These are phyloP conservation scores for Pachycephus smyrnensis DNA, from an alignment of 2,888 invertebrate species.

Conservation along the genomic window DNA sequence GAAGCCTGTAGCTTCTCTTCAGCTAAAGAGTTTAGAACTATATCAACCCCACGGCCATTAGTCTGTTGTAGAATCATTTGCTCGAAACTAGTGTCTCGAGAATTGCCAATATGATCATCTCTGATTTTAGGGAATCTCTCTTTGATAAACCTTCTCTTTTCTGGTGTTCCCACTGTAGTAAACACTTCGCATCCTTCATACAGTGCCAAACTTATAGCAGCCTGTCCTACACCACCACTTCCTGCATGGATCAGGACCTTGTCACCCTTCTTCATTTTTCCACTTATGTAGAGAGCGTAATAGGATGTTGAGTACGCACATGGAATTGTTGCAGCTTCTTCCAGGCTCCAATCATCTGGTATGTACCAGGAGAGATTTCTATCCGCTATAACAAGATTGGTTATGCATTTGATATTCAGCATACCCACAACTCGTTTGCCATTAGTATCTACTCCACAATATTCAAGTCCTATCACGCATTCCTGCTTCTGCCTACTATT, in stretches of 20 bases:
- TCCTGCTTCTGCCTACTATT: slow-evolving; percentile 74
- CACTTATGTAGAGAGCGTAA: slow-evolving; percentile 72
- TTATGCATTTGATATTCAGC: slow-evolving; percentile 65
- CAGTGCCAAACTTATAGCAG: slow-evolving; percentile 74
- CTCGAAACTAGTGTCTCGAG: slow-evolving; percentile 89
- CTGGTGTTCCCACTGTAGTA: slow-evolving; percentile 73
- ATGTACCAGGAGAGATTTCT: slow-evolving; percentile 69
- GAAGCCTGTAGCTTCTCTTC: slow-evolving; percentile 89
- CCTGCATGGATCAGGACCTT: slow-evolving; percentile 64
- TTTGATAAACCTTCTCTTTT: slow-evolving; percentile 72
- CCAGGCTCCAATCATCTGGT: slow-evolving; percentile 73
- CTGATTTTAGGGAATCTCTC: slow-evolving; percentile 70
- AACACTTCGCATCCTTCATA: slow-evolving; percentile 71
- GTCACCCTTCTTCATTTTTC: slow-evolving; percentile 68
- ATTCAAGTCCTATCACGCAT: slow-evolving; percentile 78
- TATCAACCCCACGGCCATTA: slow-evolving; percentile 88
- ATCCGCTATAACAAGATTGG: slow-evolving; percentile 69
- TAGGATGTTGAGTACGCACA: slow-evolving; percentile 74
- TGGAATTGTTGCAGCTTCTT: slow-evolving; percentile 77
- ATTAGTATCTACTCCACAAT: slow-evolving; percentile 71
- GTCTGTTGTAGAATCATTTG: slow-evolving; percentile 84
- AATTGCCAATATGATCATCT: slow-evolving; percentile 84
- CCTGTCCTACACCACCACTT: slow-evolving; percentile 76
- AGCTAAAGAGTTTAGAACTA: slow-evolving; percentile 89
- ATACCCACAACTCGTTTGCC: slow-evolving; percentile 69